Base-by-base conservation (phyloP, 2,797 vertebrate genomes). In the Propithecus perrieri region DNA sequence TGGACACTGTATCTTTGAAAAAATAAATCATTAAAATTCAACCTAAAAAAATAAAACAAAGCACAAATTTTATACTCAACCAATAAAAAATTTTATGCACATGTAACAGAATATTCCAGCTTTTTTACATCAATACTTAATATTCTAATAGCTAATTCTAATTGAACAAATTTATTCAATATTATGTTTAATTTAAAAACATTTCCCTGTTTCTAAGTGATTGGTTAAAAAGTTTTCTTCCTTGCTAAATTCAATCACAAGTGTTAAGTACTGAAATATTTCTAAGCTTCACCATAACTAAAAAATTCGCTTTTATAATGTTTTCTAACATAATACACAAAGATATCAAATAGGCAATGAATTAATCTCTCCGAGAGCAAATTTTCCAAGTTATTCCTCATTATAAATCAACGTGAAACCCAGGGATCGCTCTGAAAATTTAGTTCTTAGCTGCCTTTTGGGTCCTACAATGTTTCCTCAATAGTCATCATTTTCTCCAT, bases 21-120 rank as follows among this genome's bases (percentile, higher is more conserved):
- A 22, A 92, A 86, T 50, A 84, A 59, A 3, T 91, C 79, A 84
- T 79, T 91, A 97, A 92, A 97, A 96, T 79, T 79, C 86, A 96
- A 95, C 74, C 67, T 87, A 94, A 69, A 94, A 94, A 94, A 89
- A 80, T 83, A 84, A 86, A 91, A 80, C 35, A 96, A 92, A 41
- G 80, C 84, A 95, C 22, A 96, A 48, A 26, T 53, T 95, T 94
- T 75, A 94, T 9, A 89, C 20, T 88, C 72, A 93, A 78, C 50
- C 35, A 85, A 43, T 43, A 43, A 93, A 17, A 67, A 71, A 80
- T 43, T 89, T 75, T 90, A 93, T 35, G 72, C 20, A 96, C 10
- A 38, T 71, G 33, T 94, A 96, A 93, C 24, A 88, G 80, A 87
- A 57, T 53, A 90, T 57, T 91, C n/a, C 57, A 91, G 41, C 41